These are phyloP conservation scores for Forbesichthys papilliferus DNA, from an alignment of 2,113 vertebrate genomes.

Conservation along the genomic window DNA sequence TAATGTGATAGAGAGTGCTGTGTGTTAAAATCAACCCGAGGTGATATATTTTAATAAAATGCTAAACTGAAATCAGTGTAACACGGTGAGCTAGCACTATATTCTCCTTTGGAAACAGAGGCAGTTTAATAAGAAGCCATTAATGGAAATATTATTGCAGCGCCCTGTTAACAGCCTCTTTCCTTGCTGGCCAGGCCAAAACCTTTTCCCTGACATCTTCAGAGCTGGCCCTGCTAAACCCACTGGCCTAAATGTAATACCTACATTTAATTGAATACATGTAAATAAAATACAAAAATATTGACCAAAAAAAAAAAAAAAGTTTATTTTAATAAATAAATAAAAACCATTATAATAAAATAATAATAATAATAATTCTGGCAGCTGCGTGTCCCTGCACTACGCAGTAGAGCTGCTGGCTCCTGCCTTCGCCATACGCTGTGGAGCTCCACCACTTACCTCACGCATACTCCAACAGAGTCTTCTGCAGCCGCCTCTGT, in stretches of 20 bases:
- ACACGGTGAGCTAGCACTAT: constrained; percentile 27
- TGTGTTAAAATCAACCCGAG: constrained; percentile 30
- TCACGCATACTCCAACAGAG: constrained; percentile 13
- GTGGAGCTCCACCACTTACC: constrained; percentile 10
- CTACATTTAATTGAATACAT: no score
- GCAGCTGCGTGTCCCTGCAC: no score
- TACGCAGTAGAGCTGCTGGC: no score
- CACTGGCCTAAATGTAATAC: constrained; percentile 14
- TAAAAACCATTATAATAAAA: no score
- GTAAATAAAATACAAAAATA: no score
- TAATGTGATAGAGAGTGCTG: constrained; percentile 47
- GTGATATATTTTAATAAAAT: constrained; percentile 34
- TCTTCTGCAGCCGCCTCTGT: constrained; percentile 10
- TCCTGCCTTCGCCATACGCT: no score
- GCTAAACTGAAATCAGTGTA: constrained; percentile 26
- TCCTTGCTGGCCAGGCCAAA: constrained; percentile 46
- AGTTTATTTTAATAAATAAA: no score
- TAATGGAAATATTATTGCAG: constrained; percentile 61
- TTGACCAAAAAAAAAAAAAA: no score
- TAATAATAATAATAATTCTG: no score
- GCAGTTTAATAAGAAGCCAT: constrained; percentile 53
- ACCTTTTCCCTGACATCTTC: constrained; percentile 44
- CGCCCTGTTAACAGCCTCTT: constrained; percentile 48
- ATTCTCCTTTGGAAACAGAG: constrained; percentile 36
- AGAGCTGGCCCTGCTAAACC: background rate